A percentile compares a stretch with the other conserved stretches of the same genome.
These are phyloP conservation scores for Mustelus asterias DNA, from an alignment of 2,113 vertebrate species.

Conservation along the genomic window DNA sequence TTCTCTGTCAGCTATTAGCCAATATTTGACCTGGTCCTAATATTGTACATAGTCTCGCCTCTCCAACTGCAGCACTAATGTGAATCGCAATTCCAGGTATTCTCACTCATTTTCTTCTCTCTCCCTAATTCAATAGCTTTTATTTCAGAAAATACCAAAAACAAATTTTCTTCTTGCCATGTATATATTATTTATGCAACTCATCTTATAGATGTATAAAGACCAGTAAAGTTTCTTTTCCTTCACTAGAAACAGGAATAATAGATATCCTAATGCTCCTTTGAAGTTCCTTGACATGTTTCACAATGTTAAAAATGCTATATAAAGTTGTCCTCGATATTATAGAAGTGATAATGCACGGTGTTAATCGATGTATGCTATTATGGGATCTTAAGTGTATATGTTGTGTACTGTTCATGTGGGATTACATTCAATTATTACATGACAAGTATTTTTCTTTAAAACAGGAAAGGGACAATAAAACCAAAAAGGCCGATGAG, in stretches of 20 bases:
- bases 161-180: neutral
- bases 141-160: neutral
- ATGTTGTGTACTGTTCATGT: neutral
- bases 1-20: neutral
- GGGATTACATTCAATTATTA: neutral
- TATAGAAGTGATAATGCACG: neutral
- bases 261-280: neutral
- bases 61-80: neutral
- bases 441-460: neutral
- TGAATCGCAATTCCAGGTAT: neutral
- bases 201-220: neutral
- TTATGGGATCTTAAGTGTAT: neutral
- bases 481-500: neutral
- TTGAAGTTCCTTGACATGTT: neutral
- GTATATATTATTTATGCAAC: neutral
- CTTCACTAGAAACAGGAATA: too few relatives aligned
- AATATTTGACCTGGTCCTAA: neutral
- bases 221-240: neutral
- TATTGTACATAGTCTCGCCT: neutral
- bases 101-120: neutral
- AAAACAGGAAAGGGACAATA: too few relatives aligned
- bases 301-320: neutral
- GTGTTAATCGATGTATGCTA: neutral
- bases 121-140: neutral
- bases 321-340: neutral